Base-by-base conservation (phyloP, 2,888 invertebrate genomes). In the Coleophora deauratella region DNA sequence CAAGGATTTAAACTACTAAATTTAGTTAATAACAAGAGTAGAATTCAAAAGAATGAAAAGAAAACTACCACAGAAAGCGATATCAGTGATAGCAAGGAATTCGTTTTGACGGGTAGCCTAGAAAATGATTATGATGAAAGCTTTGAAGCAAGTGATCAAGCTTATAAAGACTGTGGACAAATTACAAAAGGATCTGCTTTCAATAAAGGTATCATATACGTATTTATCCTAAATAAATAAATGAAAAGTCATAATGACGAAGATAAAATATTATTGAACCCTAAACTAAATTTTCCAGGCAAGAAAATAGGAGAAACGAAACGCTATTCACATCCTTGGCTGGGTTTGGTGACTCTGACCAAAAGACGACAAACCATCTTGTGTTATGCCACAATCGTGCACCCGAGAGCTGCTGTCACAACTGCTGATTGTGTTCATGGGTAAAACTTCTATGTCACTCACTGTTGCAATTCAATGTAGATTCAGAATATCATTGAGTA, bases 1-100 rank as follows among this genome's bases (percentile, higher is more conserved):
- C 67, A 78, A 59, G 75, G 76, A 15, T 84, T 80, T 48, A 84
- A 82, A 59, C 66, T 84, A 1, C 55, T 76, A 14, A 79, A 82
- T 54, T 62, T 82, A 44, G 55, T 62, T 28, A 59, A 57, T 37
- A 66, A 63, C 44, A 75, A 62, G 55, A 74, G 55, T 46, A 69
- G 62, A 47, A 45, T 51, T 38, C 50, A 57, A 33, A 51, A 48
- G 12, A 55, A 52, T 36, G 52, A 51, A 42, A 58, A 58, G 21
- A 66, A 63, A 44, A 63, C 62, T 35, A 67, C 69, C 3, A 56
- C 59, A 2, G 61, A 61, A 49, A 61, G 56, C 33, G 42, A 45
- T 27, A 38, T 66, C 45, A 57, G 56, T 34, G 55, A 60, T 33
- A 65, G 57, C 44, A 52, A 51, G 33, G 63, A 62, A 37, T 51